These are phyloP conservation scores for Chromoteleia sp. DNA, from an alignment of 2,888 invertebrate species.

Conservation along the genomic window DNA sequence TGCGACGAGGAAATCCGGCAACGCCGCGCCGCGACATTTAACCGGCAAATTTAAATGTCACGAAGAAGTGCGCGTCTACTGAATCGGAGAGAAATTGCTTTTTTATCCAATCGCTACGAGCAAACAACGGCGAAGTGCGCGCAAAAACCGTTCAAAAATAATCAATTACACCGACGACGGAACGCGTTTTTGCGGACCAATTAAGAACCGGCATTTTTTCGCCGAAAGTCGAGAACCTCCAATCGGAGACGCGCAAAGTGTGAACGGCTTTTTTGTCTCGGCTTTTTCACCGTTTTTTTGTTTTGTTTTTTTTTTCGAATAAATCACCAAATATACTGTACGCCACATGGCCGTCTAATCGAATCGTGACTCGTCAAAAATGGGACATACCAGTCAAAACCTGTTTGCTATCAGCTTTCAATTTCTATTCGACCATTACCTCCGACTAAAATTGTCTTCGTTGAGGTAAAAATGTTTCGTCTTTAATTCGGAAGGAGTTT, in stretches of 20 bases:
- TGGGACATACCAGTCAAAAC: conserved; percentile 53
- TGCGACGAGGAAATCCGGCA: conserved; percentile 38
- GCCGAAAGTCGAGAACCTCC: conserved; percentile 9
- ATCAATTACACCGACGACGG: conserved; percentile 1
- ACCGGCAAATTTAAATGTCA: conserved; percentile 60
- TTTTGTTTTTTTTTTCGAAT: conserved; percentile 1
- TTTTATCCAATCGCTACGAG: neutral
- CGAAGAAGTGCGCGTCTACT: conserved; percentile 22
- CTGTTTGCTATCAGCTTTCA: conserved; percentile 64
- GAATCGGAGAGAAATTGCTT: conserved; percentile 38
- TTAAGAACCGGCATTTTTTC: conserved; percentile 14
- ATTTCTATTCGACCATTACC: conserved; percentile 60
- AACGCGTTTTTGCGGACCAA: conserved; percentile 5
- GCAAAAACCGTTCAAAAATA: conserved; percentile 31
- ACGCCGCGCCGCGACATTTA: conserved; percentile 30
- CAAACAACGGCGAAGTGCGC: neutral
- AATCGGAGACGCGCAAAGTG: conserved; percentile 3
- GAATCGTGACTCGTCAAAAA: conserved; percentile 56
- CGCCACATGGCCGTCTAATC: neutral
- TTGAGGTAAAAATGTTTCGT: conserved; percentile 16
- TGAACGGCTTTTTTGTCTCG: conserved; percentile 1
- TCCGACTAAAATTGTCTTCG: conserved; percentile 31
- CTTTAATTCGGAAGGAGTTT: neutral
- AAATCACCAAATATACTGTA: conserved; percentile 19
- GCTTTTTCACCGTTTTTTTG: neutral